phyloP scores from a whole-genome alignment of 2,888 invertebrate species.

The Nephrotoma appendiculata region DNA sequence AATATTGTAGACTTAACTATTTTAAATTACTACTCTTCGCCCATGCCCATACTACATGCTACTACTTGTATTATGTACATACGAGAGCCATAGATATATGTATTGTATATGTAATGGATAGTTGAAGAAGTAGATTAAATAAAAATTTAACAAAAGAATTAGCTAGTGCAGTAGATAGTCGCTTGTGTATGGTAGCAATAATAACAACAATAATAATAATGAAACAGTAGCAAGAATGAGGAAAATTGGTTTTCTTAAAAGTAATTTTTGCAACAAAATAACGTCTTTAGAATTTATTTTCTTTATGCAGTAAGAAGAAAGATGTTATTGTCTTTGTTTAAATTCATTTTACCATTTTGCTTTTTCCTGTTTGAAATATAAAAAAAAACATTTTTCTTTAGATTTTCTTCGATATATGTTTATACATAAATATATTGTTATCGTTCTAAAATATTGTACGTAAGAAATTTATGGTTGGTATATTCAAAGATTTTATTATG shows the following conservation, averaged over 20 bases:
- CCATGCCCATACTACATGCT: neutral
- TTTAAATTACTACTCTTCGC: neutral
- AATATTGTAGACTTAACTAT: neutral
- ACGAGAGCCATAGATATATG: neutral
- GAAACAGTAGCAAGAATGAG: neutral
- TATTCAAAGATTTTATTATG: neutral
- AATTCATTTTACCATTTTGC: neutral
- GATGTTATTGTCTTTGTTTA: neutral
- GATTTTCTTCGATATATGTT: neutral
- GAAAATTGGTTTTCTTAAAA: neutral
- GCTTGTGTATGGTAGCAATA: neutral
- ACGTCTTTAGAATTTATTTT: neutral
- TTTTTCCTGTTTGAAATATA: neutral
- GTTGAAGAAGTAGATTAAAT: neutral
- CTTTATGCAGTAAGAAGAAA: neutral
- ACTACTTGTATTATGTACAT: neutral
- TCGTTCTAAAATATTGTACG: neutral
- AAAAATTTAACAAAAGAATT: neutral
- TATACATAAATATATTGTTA: neutral
- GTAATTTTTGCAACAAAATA: neutral
- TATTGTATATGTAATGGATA: neutral
- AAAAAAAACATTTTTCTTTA: neutral
- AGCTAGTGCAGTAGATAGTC: neutral
- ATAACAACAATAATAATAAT: neutral
- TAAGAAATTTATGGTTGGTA: neutral